Conservation (phyloP, 2,113 vertebrate genomes). For the Zingel zingel region DNA sequence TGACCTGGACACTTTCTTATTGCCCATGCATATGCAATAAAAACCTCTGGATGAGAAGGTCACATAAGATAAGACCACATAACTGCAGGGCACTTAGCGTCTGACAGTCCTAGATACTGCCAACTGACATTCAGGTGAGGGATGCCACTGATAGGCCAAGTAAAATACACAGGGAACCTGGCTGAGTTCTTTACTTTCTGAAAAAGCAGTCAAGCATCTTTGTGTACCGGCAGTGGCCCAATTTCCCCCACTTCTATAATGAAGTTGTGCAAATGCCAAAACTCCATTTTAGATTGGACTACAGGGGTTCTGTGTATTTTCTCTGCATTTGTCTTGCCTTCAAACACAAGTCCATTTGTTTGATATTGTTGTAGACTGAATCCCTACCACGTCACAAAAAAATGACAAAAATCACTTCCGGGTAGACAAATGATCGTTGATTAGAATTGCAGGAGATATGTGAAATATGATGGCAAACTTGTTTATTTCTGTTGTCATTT, state of each 20-base stretch:
- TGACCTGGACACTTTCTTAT: constrained; percentile 62
- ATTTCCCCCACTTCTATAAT: constrained; percentile 1
- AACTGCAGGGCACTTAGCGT: constrained; percentile 55
- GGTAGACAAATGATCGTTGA: no score
- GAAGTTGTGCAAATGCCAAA: constrained; percentile 5
- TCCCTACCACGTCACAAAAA: no score
- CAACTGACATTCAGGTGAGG: constrained; percentile 62
- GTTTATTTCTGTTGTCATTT: no score
- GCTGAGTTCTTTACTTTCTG: constrained; percentile 23
- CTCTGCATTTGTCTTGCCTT: neutral
- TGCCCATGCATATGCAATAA: constrained; percentile 69
- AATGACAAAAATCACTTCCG: no score
- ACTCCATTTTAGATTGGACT: neutral
- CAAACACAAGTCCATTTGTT: neutral
- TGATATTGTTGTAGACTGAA: neutral
- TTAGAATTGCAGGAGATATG: no score
- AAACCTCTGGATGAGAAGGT: constrained; percentile 63
- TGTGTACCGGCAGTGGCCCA: constrained; percentile 6
- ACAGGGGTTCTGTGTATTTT: neutral
- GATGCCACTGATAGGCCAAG: constrained; percentile 31
- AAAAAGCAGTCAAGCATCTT: constrained; percentile 4
- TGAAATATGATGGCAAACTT: no score
- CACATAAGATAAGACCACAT: constrained; percentile 47
- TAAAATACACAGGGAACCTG: constrained; percentile 47
- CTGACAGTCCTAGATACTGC: constrained; percentile 30